Base-by-base conservation (phyloP, 2,888 invertebrate genomes). In the Galerucella calmariensis region DNA sequence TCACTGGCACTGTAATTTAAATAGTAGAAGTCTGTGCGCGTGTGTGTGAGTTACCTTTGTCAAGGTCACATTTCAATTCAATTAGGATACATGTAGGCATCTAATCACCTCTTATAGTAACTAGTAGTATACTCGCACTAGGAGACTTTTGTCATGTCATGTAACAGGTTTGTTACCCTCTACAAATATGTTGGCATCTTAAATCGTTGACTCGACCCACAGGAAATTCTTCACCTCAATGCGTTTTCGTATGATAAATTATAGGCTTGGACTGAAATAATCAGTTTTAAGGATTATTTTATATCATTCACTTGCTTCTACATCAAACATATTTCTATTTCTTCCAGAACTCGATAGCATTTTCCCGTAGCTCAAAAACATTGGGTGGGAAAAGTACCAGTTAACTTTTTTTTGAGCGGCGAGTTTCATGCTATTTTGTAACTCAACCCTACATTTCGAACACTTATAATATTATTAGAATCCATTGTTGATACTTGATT, bases 11-110 rank as follows among this genome's bases (percentile, higher is more conserved):
- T 53, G 53, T 53, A 53, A 53, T 53, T 53, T 53, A 53, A 53
- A 53, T 53, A 53, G 14, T 53, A 53, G 16, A 53, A 53, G 53
- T 53, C 14, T 53, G 53, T 16, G 53, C 14, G 48, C 53, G 53
- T 35, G 51, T 27, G 67, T 53, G 41, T 67, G 35, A 44, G 41
- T 46, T 46, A 46, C 20, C 35, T 48, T 14, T 46, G 41, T 46
- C 61, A 62, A 62, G 61, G 69, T 51, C 51, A 53, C 53, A 53
- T 53, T 53, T 53, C 14, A 53, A 14, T 53, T 53, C n/a, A 53
- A 53, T 53, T 53, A 53, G 53, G 14, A 53, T n/a, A 53, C 14
- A n/a, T n/a, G 53, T 53, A 53, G 53, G 53, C 53, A 53, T 53
- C 53, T 53, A 16, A 53, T 53, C 53, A 53, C 12, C n/a, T n/a